A percentile compares a stretch with the other conserved stretches of the same genome.
Evolutionary conservation across 2,113 vertebrate species (phyloP).

Genomic region (Ceyx margarethae): DNA sequence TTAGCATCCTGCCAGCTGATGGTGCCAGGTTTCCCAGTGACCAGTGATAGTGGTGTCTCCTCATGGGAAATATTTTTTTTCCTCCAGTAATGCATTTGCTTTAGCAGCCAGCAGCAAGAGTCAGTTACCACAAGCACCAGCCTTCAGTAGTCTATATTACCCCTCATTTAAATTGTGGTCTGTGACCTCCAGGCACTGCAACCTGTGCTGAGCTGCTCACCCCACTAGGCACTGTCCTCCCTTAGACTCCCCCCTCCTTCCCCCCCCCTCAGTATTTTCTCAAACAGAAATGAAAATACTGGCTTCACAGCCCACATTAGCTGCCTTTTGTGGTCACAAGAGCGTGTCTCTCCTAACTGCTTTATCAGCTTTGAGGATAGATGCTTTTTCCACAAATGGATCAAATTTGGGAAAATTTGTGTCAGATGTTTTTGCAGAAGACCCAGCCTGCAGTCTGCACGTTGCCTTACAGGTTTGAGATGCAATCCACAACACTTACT

Average conservation of each 20-base stretch:
- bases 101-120: background rate
- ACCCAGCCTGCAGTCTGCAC: conserved; percentile 19
- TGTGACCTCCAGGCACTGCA: background rate
- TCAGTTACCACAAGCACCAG: background rate
- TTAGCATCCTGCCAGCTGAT: background rate
- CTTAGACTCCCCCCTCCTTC: background rate
- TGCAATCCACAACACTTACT: background rate
- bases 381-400: conserved; percentile 24
- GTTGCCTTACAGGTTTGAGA: conserved; percentile 4
- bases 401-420: background rate
- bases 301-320: accelerated
- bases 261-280: background rate
- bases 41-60: accelerated
- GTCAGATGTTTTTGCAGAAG: background rate
- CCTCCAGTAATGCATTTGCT: background rate
- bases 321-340: background rate
- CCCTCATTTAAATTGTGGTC: background rate
- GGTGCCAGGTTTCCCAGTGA: background rate
- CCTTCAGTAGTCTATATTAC: background rate
- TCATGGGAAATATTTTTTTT: background rate
- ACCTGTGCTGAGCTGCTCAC: background rate
- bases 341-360: conserved; percentile 39
- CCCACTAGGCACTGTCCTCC: background rate
- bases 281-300: accelerated
- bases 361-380: conserved; percentile 69